Evolutionary conservation across 2,113 vertebrate genomes (phyloP).

Genomic region (Hippolais icterina): DNA sequence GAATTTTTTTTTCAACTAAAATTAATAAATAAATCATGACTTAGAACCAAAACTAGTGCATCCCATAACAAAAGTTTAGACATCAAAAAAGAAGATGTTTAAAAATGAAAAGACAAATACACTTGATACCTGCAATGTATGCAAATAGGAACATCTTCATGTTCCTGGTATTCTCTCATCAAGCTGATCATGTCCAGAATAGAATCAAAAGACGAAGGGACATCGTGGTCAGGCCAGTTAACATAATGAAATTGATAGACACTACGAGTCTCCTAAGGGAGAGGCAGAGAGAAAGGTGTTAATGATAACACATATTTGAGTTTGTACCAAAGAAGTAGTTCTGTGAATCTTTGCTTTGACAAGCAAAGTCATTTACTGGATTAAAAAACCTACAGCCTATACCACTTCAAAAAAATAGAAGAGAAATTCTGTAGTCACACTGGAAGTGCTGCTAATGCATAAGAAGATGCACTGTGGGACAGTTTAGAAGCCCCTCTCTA

Average conservation of each 20-base stretch:
- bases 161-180: slow-evolving; percentile 94
- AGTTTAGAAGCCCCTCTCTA: neutral
- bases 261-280: slow-evolving; percentile 85
- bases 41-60: neutral
- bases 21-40: neutral
- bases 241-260: slow-evolving; percentile 97
- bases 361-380: neutral
- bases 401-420: neutral
- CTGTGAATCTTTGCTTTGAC: neutral
- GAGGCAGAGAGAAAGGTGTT: neutral
- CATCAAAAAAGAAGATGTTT: neutral
- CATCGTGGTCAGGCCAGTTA: slow-evolving; percentile 98
- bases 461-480: neutral
- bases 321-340: neutral
- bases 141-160: slow-evolving; percentile 94
- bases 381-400: neutral
- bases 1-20: neutral
- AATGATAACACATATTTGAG: neutral
- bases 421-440: neutral
- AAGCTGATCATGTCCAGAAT: slow-evolving; percentile 98
- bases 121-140: slow-evolving; percentile 91
- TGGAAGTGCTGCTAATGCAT: neutral
- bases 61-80: neutral
- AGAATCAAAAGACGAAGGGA: slow-evolving; percentile 96
- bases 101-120: neutral